Base-by-base conservation (phyloP, 2,888 invertebrate species). In the Drosophila subsilvestris region DNA sequence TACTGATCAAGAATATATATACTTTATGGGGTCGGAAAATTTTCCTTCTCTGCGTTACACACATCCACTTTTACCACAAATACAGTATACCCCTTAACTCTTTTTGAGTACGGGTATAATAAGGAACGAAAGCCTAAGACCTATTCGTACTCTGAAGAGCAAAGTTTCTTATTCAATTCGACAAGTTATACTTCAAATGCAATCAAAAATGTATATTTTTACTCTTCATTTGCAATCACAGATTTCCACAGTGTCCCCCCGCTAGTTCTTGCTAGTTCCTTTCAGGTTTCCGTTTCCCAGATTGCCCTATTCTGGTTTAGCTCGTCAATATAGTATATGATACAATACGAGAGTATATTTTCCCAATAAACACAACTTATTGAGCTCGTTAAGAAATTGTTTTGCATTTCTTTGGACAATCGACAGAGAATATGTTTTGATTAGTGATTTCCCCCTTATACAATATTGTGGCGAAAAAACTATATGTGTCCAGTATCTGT, bases 371-470 rank as follows among this genome's bases (percentile, higher is more conserved):
- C 60, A 45, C 37, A 51, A 29, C 51, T 63, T 73, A 68, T 68
- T 68, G 73, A 73, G 68, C 68, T 68, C 73, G 68, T 68, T 68
- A 51, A 68, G 63, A 47, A 61, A 65, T 56, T 55, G 17, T 37
- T 18, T 42, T 54, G 49, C 37, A 37, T 14, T 66, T 45, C 53
- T 67, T 65, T 68, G 42, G 50, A 42, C 67, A 72, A 68, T 68
- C 67, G 73, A 68, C 42, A 47, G 62, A 47, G 62, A 72, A 67
- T 29, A 72, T 43, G 45, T 58, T 73, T 68, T 68, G 73, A 68
- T 68, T 68, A 68, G 51, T 73, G 47, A 51, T 68, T 68, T 73
- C 68, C n/a, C n/a, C n/a, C 73, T 68, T 67, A 29, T 71, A 37
- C 37, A 37, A 37, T 14, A 71, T 50, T 47, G 69, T 18, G 6